phyloP scores from a whole-genome alignment of 2,797 vertebrate genomes.

The Darevskia nairensis region DNA sequence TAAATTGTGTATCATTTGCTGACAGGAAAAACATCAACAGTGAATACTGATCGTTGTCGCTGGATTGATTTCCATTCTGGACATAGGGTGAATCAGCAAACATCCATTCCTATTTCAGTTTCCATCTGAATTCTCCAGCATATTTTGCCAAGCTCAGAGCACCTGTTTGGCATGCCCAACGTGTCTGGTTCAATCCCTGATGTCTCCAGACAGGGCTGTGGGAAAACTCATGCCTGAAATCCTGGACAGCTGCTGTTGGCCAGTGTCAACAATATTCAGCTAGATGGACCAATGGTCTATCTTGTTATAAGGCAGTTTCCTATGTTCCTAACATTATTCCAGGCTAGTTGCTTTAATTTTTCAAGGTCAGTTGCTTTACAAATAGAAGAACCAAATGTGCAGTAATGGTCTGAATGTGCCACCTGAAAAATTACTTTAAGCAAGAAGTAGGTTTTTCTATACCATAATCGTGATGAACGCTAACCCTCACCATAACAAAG shows the following conservation, averaged over 20 bases:
- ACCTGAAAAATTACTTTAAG: conserved; percentile 46
- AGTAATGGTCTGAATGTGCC: conserved; percentile 4
- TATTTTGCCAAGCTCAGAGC: too few species aligned
- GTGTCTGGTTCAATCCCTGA: too few species aligned
- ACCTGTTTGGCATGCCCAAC: too few species aligned
- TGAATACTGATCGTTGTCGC: not conserved
- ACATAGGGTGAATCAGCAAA: not conserved
- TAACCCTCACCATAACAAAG: conserved; percentile 15
- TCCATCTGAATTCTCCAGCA: too few species aligned
- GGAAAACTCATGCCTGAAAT: too few species aligned
- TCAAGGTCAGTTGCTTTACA: not conserved
- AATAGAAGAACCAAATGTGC: not conserved
- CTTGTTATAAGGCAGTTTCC: too few species aligned
- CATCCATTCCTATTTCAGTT: too few species aligned
- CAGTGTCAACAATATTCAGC: too few species aligned
- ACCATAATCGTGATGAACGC: conserved; percentile 17
- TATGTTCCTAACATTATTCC: not conserved
- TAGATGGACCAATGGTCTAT: too few species aligned
- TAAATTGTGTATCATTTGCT: not conserved
- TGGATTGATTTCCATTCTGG: not conserved
- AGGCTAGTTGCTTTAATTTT: not conserved
- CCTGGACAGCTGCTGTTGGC: too few species aligned
- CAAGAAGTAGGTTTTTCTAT: conserved; percentile 33
- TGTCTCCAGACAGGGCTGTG: too few species aligned
- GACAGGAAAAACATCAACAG: not conserved